phyloP scores from a whole-genome alignment of 64 coral and sea anemone species.

The Actinia equina region DNA sequence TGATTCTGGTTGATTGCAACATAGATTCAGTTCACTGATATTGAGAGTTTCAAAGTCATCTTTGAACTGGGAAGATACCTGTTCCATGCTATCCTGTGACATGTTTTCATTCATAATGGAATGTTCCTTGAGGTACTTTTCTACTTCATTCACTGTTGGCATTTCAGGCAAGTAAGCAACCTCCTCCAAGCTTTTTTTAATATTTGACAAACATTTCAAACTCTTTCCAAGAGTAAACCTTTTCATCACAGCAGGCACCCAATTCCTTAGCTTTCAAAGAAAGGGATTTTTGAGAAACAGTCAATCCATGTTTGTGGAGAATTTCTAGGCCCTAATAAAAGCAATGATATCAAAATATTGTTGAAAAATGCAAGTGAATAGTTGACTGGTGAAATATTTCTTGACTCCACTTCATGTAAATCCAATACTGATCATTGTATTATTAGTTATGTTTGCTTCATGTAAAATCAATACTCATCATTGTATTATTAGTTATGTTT shows the following conservation, averaged over 20 bases:
- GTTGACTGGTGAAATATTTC: too few species aligned
- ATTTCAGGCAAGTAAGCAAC: background rate
- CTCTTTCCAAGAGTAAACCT: conserved; percentile 1
- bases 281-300: background rate
- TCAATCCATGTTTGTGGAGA: conserved; percentile 11
- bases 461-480: too few species aligned
- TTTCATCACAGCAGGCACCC: conserved; percentile 1
- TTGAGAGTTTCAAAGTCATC: background rate
- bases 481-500: too few species aligned
- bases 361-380: background rate
- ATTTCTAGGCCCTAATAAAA: conserved; percentile 9
- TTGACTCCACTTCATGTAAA: too few species aligned
- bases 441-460: too few species aligned
- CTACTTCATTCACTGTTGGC: background rate
- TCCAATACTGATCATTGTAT: too few species aligned
- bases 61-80: background rate
- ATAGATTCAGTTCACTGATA: background rate
- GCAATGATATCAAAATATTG: background rate
- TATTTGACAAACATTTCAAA: background rate
- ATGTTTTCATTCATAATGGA: background rate
- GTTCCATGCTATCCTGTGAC: background rate
- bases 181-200: background rate
- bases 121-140: background rate
- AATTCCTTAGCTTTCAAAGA: conserved; percentile 16
- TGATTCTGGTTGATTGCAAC: background rate